A percentile compares a stretch with the other conserved stretches of the same genome.
phyloP scores from a whole-genome alignment of 2,888 invertebrate species.

The Julus scandinavius region DNA sequence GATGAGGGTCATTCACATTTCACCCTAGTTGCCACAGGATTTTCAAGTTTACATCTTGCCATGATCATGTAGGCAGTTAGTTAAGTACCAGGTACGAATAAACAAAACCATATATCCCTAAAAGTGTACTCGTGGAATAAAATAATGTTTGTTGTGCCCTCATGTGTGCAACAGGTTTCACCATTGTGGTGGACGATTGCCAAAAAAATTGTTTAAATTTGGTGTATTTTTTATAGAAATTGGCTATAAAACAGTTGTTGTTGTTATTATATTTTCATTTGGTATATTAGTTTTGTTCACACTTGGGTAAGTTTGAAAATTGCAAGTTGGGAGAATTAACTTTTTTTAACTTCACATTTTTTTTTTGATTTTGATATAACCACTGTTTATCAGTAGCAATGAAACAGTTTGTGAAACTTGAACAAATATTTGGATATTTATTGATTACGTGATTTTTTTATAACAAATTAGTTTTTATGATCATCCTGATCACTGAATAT shows the following conservation, averaged over 20 bases:
- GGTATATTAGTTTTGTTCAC: conserved; percentile 1
- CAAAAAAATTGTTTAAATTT: too few relatives aligned
- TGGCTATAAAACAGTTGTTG: neutral
- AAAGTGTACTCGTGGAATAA: neutral
- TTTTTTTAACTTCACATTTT: neutral
- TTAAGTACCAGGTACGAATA: neutral
- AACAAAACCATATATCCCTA: neutral
- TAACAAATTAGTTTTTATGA: too few relatives aligned
- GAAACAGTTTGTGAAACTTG: too few relatives aligned
- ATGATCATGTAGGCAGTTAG: neutral
- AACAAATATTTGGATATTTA: too few relatives aligned
- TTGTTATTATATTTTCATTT: neutral
- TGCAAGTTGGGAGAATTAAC: neutral
- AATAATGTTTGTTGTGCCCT: neutral
- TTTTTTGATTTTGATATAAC: too few relatives aligned
- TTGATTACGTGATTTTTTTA: too few relatives aligned
- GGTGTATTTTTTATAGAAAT: neutral
- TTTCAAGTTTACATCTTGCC: neutral
- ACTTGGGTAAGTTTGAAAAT: neutral
- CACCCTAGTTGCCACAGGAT: neutral
- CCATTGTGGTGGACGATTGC: neutral
- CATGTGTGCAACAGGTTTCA: neutral
- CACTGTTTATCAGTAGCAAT: too few relatives aligned
- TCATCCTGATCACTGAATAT: too few relatives aligned
- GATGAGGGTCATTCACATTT: neutral